Evolutionary conservation across 2,797 vertebrate species (phyloP).

Genomic region (Anniella stebbinsi): DNA sequence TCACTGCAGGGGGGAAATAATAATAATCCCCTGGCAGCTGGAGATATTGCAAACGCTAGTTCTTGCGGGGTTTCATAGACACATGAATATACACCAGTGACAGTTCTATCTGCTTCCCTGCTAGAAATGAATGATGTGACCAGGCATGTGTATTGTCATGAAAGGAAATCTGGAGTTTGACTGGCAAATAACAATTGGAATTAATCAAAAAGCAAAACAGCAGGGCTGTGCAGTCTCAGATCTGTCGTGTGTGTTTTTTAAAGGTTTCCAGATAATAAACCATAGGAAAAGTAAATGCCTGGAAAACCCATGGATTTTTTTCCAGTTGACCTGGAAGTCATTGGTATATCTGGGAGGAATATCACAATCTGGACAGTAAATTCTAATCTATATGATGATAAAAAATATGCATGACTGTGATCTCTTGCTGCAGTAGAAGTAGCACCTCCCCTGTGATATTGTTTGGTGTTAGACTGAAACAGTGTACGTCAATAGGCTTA

Average conservation of each 20-base stretch:
- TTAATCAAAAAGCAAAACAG: background rate
- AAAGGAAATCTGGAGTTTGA: slow-evolving; percentile 32
- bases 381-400: background rate
- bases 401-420: background rate
- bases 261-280: background rate
- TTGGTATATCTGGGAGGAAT: background rate
- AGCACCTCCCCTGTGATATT: background rate
- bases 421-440: background rate
- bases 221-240: background rate
- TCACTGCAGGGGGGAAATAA: slow-evolving; percentile 37
- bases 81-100: slow-evolving; percentile 40
- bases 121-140: slow-evolving; percentile 45
- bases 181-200: slow-evolving; percentile 6
- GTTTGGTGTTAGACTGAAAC: background rate
- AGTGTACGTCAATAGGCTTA: background rate
- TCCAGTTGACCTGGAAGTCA: background rate
- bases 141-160: background rate
- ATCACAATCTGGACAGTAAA: background rate
- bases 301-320: background rate
- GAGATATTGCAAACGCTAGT: slow-evolving; percentile 29
- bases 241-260: too few relatives aligned
- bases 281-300: background rate
- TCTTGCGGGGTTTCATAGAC: slow-evolving; percentile 36
- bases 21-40: slow-evolving; percentile 51
- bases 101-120: background rate